Evolutionary conservation across 1,140 invertebrate species (phyloP).

Genomic region (Pogonus chalceus): DNA sequence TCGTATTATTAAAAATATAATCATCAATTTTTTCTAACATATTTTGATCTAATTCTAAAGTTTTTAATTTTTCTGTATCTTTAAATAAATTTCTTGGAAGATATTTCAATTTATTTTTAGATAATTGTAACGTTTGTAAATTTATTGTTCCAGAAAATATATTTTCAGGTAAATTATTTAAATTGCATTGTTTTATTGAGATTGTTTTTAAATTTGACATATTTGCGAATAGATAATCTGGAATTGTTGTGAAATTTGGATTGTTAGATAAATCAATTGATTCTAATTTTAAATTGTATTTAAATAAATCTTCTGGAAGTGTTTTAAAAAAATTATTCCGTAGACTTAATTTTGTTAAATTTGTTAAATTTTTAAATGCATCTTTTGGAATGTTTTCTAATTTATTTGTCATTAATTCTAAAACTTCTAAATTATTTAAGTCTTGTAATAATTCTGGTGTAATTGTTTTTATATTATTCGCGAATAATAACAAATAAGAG

Average conservation of each 20-base stretch:
- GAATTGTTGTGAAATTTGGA: conserved; percentile 42
- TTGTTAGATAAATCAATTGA: conserved; percentile 45
- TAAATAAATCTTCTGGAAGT: conserved; percentile 48
- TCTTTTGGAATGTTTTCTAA: conserved; percentile 5
- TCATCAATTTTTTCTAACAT: conserved; percentile 2
- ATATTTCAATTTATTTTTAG: neutral
- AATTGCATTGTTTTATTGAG: conserved; percentile 34
- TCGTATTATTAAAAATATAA: conserved; percentile 8
- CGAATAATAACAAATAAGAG: neutral
- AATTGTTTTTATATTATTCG: neutral
- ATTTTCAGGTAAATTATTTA: conserved; percentile 39
- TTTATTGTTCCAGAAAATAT: conserved; percentile 46
- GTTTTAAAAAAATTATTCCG: conserved; percentile 47
- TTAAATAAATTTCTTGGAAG: neutral
- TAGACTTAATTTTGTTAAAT: conserved; percentile 47
- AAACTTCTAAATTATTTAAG: neutral
- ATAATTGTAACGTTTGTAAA: conserved; percentile 43
- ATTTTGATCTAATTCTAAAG: neutral
- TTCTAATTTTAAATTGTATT: conserved; percentile 40
- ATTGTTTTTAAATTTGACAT: conserved; percentile 42
- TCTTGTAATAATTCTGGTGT: neutral
- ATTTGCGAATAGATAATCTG: conserved; percentile 43
- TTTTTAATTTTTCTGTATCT: neutral
- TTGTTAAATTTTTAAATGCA: conserved; percentile 20
- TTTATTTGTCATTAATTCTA: neutral